A percentile compares a stretch with the other conserved stretches of the same genome.
Conservation (phyloP, 2,888 invertebrate species). For the Thelaira solivaga region DNA sequence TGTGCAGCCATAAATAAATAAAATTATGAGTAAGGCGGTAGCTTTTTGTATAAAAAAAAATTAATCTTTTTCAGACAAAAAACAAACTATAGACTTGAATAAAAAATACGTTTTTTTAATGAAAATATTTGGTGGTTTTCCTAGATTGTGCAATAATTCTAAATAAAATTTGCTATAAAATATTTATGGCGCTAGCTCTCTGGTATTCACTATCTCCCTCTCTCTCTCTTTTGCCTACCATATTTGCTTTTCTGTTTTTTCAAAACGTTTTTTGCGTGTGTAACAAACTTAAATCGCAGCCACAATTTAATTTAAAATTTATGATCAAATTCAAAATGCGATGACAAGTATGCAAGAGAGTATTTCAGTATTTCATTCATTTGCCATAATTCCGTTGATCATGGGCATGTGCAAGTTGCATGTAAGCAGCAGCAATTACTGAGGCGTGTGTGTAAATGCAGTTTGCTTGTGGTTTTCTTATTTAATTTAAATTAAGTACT, state of each 20-base stretch:
- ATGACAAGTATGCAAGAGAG: slow-evolving; percentile 67
- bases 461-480: slow-evolving; percentile 5
- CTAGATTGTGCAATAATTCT: too few relatives aligned
- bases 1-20: slow-evolving; percentile 43
- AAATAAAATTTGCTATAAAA: too few relatives aligned
- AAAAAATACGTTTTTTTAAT: too few relatives aligned
- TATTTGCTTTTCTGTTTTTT: too few relatives aligned
- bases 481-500: slow-evolving; percentile 56
- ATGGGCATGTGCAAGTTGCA: slow-evolving; percentile 6
- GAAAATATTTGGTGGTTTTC: too few relatives aligned
- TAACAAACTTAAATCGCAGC: slow-evolving; percentile 24
- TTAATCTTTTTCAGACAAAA: background rate
- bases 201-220: too few relatives aligned
- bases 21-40: slow-evolving; percentile 44
- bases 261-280: background rate
- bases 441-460: background rate
- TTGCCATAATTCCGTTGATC: slow-evolving; percentile 30
- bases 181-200: too few relatives aligned
- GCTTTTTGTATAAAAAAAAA: slow-evolving; percentile 1
- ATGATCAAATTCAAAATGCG: slow-evolving; percentile 68
- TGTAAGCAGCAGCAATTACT: background rate
- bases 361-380: slow-evolving; percentile 49
- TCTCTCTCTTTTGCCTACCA: too few relatives aligned
- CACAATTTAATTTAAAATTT: slow-evolving; percentile 67
- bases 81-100: too few relatives aligned